These are phyloP conservation scores for Chalcosyrphus nemorum DNA, from an alignment of 2,888 invertebrate species.

Conservation along the genomic window DNA sequence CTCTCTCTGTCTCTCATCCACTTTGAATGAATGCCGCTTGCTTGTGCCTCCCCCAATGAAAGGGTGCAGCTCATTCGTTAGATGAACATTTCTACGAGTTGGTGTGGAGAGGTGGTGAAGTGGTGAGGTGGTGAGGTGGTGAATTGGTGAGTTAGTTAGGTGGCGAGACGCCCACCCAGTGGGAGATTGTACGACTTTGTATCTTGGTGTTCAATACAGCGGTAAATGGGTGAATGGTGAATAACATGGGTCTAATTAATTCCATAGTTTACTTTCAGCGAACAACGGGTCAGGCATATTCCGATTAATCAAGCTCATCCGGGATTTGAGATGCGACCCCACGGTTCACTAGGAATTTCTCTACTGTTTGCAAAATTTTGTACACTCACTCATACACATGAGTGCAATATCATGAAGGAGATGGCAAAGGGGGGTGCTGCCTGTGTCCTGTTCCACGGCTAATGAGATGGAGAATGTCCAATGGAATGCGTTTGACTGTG, in stretches of 20 bases:
- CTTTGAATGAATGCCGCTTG: neutral
- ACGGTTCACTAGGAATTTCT: slow-evolving; percentile 47
- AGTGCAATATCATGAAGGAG: too few species aligned
- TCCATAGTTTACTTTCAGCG: slow-evolving; percentile 74
- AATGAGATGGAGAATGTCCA: slow-evolving; percentile 59
- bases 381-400: neutral
- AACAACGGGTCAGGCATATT: slow-evolving; percentile 66
- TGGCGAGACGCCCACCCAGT: too few species aligned
- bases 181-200: slow-evolving; percentile 20
- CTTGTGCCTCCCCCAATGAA: slow-evolving; percentile 25
- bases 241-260: slow-evolving; percentile 75
- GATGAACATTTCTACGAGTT: slow-evolving; percentile 47
- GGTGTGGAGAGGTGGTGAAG: neutral
- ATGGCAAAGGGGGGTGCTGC: too few species aligned
- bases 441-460: slow-evolving; percentile 27
- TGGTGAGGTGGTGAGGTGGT: neutral
- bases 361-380: slow-evolving; percentile 4
- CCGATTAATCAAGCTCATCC: slow-evolving; percentile 73
- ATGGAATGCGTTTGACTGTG: slow-evolving; percentile 46
- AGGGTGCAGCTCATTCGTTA: slow-evolving; percentile 61
- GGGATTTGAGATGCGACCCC: slow-evolving; percentile 67
- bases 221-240: slow-evolving; percentile 63
- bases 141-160: neutral
- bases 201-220: slow-evolving; percentile 60
- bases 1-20: neutral